Evolutionary conservation across 1,140 invertebrate genomes (phyloP).

Genomic region (Choristoneura fumiferana): DNA sequence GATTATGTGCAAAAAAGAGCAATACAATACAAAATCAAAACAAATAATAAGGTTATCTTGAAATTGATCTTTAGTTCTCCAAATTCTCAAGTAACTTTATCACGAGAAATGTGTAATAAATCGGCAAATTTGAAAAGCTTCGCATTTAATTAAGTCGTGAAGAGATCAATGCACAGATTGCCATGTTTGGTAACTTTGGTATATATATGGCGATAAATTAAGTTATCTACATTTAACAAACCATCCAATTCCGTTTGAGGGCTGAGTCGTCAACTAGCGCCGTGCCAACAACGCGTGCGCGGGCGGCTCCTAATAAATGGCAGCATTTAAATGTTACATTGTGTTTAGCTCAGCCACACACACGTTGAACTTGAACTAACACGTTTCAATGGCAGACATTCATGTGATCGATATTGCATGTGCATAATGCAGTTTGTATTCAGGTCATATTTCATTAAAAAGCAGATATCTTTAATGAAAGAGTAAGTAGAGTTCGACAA

Average conservation of each 20-base stretch:
- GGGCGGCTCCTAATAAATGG: slow-evolving; percentile 36
- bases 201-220: not conserved
- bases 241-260: not conserved
- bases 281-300: slow-evolving; percentile 25
- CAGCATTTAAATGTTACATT: slow-evolving; percentile 48
- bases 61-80: too few species aligned
- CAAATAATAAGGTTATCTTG: too few species aligned
- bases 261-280: slow-evolving; percentile 3
- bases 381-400: slow-evolving; percentile 5
- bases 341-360: slow-evolving; percentile 43
- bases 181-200: not conserved
- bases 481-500: too few species aligned
- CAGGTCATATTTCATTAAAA: too few species aligned
- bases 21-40: too few species aligned
- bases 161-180: not conserved
- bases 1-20: too few species aligned
- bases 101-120: too few species aligned
- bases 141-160: not conserved
- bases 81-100: too few species aligned
- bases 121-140: not conserved
- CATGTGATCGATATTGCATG: slow-evolving; percentile 7
- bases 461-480: too few species aligned
- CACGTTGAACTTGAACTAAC: slow-evolving; percentile 56
- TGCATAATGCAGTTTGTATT: slow-evolving; percentile 1
- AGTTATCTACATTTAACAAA: slow-evolving; percentile 1